These are phyloP conservation scores for Diaphora mendica DNA, from an alignment of 2,888 invertebrate genomes.

Conservation along the genomic window DNA sequence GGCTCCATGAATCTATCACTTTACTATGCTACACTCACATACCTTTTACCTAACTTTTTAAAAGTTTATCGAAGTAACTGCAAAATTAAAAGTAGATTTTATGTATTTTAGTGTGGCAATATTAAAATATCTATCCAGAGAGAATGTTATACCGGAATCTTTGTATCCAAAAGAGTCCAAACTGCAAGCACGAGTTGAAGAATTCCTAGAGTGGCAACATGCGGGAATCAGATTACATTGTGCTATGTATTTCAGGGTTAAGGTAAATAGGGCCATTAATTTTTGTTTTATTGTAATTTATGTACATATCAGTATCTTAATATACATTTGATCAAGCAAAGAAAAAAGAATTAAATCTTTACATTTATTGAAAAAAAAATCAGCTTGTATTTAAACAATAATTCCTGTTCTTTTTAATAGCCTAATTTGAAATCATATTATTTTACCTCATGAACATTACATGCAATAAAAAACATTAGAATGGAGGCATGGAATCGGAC, in stretches of 20 bases:
- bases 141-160: constrained; percentile 84
- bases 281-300: not conserved
- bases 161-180: constrained; percentile 89
- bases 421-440: too few species aligned
- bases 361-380: too few species aligned
- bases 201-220: constrained; percentile 93
- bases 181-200: constrained; percentile 88
- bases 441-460: too few species aligned
- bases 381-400: too few species aligned
- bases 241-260: constrained; percentile 88
- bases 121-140: constrained; percentile 88
- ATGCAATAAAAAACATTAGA: too few species aligned
- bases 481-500: too few species aligned
- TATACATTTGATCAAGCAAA: too few species aligned
- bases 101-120: constrained; percentile 89
- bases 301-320: not conserved
- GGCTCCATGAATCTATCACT: too few species aligned
- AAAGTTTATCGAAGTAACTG: not conserved
- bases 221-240: constrained; percentile 87
- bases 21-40: too few species aligned
- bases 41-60: too few species aligned
- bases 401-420: too few species aligned
- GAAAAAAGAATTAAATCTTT: too few species aligned
- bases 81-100: not conserved
- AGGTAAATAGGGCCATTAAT: constrained; percentile 75